Percentiles rank a stretch among this genome's conserved stretches.
phyloP scores from a whole-genome alignment of 1,140 invertebrate species.

The Oryctes rhinoceros region DNA sequence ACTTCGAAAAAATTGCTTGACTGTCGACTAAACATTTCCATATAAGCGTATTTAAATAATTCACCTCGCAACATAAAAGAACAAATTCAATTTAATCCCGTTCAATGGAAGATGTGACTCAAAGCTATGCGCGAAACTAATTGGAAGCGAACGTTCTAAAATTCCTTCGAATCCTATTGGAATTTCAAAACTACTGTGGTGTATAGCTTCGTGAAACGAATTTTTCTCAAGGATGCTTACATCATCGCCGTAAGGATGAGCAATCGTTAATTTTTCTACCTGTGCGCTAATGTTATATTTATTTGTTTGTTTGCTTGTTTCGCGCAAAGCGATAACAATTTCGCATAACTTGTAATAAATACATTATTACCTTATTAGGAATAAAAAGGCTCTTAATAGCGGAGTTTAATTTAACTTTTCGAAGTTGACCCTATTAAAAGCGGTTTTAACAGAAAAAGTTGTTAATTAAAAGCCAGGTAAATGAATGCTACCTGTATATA shows the following conservation, averaged over 20 bases:
- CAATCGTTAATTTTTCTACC: constrained; percentile 25
- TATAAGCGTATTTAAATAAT: constrained; percentile 12
- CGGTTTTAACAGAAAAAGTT: too few relatives aligned
- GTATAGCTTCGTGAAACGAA: constrained; percentile 6
- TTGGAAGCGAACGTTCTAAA: background rate
- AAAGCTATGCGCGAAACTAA: background rate
- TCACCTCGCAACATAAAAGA: background rate
- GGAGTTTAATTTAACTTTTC: too few relatives aligned
- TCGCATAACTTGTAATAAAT: background rate
- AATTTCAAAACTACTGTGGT: constrained; percentile 26
- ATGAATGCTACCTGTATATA: too few relatives aligned
- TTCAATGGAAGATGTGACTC: background rate
- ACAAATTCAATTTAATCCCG: background rate
- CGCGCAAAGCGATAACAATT: background rate
- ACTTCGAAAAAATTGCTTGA: too few relatives aligned
- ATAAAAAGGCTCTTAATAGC: too few relatives aligned
- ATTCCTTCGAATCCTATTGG: constrained; percentile 28
- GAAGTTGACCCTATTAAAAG: too few relatives aligned
- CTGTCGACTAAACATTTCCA: background rate
- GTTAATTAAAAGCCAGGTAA: too few relatives aligned
- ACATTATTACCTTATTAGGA: too few relatives aligned
- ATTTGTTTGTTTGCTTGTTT: constrained; percentile 11
- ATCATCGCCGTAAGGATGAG: background rate
- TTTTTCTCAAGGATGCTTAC: constrained; percentile 36
- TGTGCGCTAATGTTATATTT: constrained; percentile 3